These are phyloP conservation scores for Brachypteracias leptosomus DNA, from an alignment of 2,113 vertebrate genomes.

Conservation along the genomic window DNA sequence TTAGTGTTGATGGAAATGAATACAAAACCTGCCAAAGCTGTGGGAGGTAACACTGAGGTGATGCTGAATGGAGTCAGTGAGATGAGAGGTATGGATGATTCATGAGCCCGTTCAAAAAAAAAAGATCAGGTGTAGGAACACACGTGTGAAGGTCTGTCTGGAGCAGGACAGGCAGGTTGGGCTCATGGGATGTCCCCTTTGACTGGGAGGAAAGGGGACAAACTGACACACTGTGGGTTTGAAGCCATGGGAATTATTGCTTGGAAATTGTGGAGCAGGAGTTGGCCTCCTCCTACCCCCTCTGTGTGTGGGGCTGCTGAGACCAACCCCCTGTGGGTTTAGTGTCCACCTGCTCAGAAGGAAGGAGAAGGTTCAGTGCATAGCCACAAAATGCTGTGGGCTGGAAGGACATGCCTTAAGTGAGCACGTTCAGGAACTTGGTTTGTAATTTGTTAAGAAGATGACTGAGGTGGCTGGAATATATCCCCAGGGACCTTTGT, in stretches of 20 bases:
- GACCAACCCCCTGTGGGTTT: accelerated
- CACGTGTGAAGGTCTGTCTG: accelerated
- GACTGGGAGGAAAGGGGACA: no score
- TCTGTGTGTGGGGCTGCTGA: not conserved
- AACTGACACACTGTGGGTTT: no score
- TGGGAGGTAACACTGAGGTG: not conserved
- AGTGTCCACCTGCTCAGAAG: not conserved
- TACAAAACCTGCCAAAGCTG: not conserved
- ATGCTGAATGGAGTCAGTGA: not conserved
- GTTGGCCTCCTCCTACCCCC: not conserved
- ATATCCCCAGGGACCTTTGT: not conserved
- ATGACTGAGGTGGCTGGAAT: not conserved
- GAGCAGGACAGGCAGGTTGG: not conserved
- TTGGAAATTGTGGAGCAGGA: not conserved
- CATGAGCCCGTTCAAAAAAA: not conserved
- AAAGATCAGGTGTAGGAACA: no score
- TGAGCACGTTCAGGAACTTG: not conserved
- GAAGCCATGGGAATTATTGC: not conserved
- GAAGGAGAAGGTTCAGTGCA: not conserved
- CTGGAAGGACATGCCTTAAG: accelerated
- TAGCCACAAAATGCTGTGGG: not conserved
- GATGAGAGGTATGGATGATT: accelerated
- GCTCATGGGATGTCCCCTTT: accelerated
- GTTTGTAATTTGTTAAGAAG: not conserved
- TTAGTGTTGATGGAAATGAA: constrained; percentile 11